Base-by-base conservation (phyloP, 1,140 invertebrate genomes). In the Leucophenga varia region DNA sequence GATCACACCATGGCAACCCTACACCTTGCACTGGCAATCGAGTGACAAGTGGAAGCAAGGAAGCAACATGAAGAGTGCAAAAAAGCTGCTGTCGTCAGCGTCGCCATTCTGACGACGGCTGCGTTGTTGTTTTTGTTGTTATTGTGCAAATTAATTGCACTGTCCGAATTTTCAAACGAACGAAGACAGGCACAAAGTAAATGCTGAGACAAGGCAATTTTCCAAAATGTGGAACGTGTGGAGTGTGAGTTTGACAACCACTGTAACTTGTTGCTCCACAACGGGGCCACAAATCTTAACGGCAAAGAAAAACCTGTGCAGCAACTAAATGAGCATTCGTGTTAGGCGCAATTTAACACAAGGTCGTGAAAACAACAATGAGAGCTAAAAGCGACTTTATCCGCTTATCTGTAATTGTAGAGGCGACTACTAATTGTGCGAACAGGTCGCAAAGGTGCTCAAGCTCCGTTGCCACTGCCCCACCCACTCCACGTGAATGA, bases 381-480 rank as follows among this genome's bases (percentile, higher is more conserved):
- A 5, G 5, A 55, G 43, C 43, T 35, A 57, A 65, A 46, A n/a
- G n/a, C 46, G 48, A 52, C 49, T 50, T 54, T 53, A 49, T 38
- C 49, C 36, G 63, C 59, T 67, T 67, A 67, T 67, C 64, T 63
- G 53, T 59, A 61, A 57, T 47, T 61, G 54, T 54, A 61, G 45
- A 28, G 10, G 4, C 12, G 12, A 14, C 13, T 6, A n/a, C n/a
- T n/a, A n/a, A n/a, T n/a, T n/a, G 32, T 7, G 10, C 12, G 4
- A 7, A 34, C 5, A 7, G 13, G 13, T 14, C 42, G 52, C 22
- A 32, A 37, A 30, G 19, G 5, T 25, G 22, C 5, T 25, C 5
- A 14, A 46, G 54, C 61, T 65, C 61, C n/a, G n/a, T 64, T 64
- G 61, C 65, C 61, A 61, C 53, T 64, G 55, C 22, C 17, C 17